Evolutionary conservation across 2,113 vertebrate genomes (phyloP).

Genomic region (Rostratula benghalensis): DNA sequence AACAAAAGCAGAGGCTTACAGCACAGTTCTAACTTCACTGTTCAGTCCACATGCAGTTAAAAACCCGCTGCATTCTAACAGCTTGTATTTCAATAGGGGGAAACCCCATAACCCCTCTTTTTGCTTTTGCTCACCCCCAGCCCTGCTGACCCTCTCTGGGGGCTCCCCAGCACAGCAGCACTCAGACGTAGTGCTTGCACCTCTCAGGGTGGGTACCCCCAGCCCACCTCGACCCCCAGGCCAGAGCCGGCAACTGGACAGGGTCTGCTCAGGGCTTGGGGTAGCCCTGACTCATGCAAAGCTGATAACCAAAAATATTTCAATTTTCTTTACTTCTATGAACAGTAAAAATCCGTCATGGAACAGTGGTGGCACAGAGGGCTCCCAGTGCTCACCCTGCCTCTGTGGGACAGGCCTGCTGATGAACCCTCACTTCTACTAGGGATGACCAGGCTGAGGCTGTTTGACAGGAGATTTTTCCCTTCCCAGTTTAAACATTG

Average conservation of each 20-base stretch:
- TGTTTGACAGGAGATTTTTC: neutral
- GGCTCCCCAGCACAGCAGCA: neutral
- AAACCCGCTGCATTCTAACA: neutral
- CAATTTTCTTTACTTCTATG: neutral
- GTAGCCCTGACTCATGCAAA: neutral
- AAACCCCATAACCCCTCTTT: neutral
- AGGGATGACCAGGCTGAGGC: neutral
- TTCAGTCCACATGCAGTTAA: neutral
- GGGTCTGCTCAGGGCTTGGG: neutral
- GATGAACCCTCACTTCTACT: neutral
- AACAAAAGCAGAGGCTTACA: neutral
- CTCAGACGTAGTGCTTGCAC: neutral
- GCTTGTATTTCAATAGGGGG: neutral
- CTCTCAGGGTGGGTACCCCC: rapidly evolving
- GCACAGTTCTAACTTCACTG: neutral
- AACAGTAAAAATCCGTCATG: neutral
- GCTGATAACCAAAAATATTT: neutral
- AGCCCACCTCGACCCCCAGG: no score
- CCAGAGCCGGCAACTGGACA: neutral
- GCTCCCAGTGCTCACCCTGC: neutral
- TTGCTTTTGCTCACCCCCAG: neutral
- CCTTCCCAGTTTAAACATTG: neutral
- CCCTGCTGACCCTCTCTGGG: neutral
- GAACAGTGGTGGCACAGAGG: neutral
- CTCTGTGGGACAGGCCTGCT: neutral